Base-by-base conservation (phyloP, 2,113 vertebrate genomes). In the Microcebus griseorufus region DNA sequence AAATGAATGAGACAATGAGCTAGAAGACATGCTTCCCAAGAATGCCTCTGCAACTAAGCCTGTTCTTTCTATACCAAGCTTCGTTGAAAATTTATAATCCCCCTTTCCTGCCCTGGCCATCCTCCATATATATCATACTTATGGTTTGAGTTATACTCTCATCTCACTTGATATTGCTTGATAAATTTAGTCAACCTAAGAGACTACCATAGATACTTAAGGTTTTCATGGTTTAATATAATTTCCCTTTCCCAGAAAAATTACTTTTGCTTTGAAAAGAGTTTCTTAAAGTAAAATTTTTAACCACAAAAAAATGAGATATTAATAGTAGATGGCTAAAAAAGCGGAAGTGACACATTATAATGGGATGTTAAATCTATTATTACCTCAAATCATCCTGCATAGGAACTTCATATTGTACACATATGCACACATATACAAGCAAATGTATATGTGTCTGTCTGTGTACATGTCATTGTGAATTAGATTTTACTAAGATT, bases 271-370 rank as follows among this genome's bases (percentile, higher is more conserved):
- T 62, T 78, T 76, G 51, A 76, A 65, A 34, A 73, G 5, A 70
- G 6, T 86, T 20, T 93, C 75, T 79, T 64, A 58, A 93, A 69
- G 62, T 83, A 25, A 3, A 78, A 51, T 14, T 84, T 84, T 72
- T 85, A 80, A 27, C 6, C 20, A 18, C 2, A n/a, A 72, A 27
- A 11, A 11, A 94, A 60, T 69, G 34, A 87, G 6, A n/a, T 94
- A 25, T 58, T 83, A 39, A 73, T 27, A 79, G 0, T 20, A 76
- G 29, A 29, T 37, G 9, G 7, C 18, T 0, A 84, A 32, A 10
- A 10, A 42, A 79, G 1, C 18, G 14, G 12, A 75, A 0, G 37
- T 62, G 51, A 13, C 4, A 70, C 16, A 85, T 29, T 90, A 45
- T 55, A 51, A 27, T 48, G 7, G 32, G 3, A 29, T 51, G 2